These are phyloP conservation scores for Marronus borbonicus DNA, from an alignment of 2,888 invertebrate species.

Conservation along the genomic window DNA sequence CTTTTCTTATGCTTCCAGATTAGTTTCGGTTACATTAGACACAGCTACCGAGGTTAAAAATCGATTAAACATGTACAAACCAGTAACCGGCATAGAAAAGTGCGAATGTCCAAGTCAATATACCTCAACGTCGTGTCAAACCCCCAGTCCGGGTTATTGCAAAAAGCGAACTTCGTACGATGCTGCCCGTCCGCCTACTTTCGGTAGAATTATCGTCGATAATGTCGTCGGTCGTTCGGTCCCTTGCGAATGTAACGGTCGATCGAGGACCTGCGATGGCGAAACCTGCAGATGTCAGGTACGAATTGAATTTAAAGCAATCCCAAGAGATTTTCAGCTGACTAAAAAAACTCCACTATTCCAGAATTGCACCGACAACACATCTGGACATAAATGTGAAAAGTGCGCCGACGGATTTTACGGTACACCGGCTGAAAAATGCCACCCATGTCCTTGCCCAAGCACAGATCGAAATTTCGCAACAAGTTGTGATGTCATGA, in stretches of 20 bases:
- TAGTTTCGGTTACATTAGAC: slow-evolving; percentile 87
- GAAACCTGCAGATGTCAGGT: slow-evolving; percentile 91
- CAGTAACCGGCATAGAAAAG: slow-evolving; percentile 87
- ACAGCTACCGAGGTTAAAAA: slow-evolving; percentile 82
- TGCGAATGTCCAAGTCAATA: slow-evolving; percentile 88
- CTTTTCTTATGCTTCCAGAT: slow-evolving; percentile 67
- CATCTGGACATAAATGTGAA: slow-evolving; percentile 82
- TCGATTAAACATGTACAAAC: slow-evolving; percentile 73
- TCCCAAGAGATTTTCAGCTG: no score
- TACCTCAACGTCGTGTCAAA: slow-evolving; percentile 92
- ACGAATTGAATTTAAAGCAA: slow-evolving; percentile 51
- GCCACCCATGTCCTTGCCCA: slow-evolving; percentile 93
- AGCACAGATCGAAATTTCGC: slow-evolving; percentile 86
- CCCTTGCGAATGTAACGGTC: slow-evolving; percentile 87
- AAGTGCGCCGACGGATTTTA: slow-evolving; percentile 90
- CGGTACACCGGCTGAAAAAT: slow-evolving; percentile 83
- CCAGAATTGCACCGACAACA: slow-evolving; percentile 88
- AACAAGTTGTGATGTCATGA: slow-evolving; percentile 79
- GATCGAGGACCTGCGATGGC: slow-evolving; percentile 84
- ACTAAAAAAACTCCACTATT: slow-evolving; percentile 37
- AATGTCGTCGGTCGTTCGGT: slow-evolving; percentile 82
- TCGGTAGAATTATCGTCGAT: slow-evolving; percentile 82
- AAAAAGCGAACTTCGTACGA: slow-evolving; percentile 74
- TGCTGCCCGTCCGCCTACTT: slow-evolving; percentile 66
- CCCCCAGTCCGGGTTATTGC: slow-evolving; percentile 87